Evolutionary conservation across 2,888 invertebrate species (phyloP).

Genomic region (Linhomoeus sp.): DNA sequence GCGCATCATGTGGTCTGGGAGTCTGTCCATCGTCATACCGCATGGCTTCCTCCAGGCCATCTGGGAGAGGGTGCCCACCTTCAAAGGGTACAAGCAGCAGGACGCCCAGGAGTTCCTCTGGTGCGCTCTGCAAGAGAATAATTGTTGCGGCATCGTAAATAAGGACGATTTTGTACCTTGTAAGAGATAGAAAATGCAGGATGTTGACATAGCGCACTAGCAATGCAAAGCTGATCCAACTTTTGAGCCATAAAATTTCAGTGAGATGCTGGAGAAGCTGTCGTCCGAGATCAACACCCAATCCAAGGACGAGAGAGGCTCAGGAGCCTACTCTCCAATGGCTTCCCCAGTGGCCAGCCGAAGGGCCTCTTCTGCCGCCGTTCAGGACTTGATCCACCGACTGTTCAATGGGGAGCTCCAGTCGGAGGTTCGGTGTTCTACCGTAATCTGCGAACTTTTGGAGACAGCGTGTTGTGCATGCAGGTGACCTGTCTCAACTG

Average conservation of each 20-base stretch:
- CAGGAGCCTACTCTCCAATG: no score
- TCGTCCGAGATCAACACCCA: slow-evolving; percentile 16
- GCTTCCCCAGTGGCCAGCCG: no score
- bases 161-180: no score
- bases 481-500: slow-evolving; percentile 1
- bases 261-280: slow-evolving; percentile 28
- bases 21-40: slow-evolving; percentile 29
- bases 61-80: slow-evolving; percentile 28
- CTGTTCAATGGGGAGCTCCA: slow-evolving; percentile 27
- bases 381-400: slow-evolving; percentile 12
- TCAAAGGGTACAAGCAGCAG: slow-evolving; percentile 29
- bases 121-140: slow-evolving; percentile 16
- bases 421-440: slow-evolving; percentile 19
- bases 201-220: background rate
- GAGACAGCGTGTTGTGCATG: no score
- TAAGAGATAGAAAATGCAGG: no score
- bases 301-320: slow-evolving; percentile 6
- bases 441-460: no score
- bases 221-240: no score
- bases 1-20: slow-evolving; percentile 29
- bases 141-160: no score
- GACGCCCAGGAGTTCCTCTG: slow-evolving; percentile 31
- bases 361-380: background rate
- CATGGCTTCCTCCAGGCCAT: slow-evolving; percentile 28
- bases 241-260: no score